Evolutionary conservation across 2,113 vertebrate species (phyloP).

Genomic region (Cheilinus undulatus): DNA sequence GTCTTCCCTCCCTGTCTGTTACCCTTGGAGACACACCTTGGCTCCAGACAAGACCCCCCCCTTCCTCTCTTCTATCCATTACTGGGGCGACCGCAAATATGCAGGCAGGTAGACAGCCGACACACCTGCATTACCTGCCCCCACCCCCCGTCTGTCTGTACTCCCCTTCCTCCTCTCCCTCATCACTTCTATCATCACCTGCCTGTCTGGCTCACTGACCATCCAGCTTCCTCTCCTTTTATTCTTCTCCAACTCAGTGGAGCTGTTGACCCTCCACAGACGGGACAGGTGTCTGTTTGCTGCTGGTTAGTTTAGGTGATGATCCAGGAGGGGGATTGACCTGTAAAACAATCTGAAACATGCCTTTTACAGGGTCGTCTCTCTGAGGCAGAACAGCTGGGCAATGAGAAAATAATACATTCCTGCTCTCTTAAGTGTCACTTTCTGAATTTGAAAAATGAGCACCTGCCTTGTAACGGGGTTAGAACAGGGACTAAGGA

Average conservation of each 20-base stretch:
- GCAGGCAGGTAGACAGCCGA: slow-evolving; percentile 67
- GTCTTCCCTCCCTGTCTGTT: slow-evolving; percentile 43
- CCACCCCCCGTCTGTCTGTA: slow-evolving; percentile 17
- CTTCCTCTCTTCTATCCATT: slow-evolving; percentile 39
- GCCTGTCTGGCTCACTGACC: slow-evolving; percentile 15
- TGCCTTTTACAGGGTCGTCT: slow-evolving; percentile 3
- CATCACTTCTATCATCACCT: slow-evolving; percentile 23
- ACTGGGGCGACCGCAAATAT: slow-evolving; percentile 71
- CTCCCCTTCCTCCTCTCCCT: slow-evolving; percentile 1
- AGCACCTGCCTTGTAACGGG: slow-evolving; percentile 7
- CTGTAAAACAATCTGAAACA: slow-evolving; percentile 30
- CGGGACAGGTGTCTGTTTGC: slow-evolving; percentile 7
- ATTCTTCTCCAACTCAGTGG: slow-evolving; percentile 1
- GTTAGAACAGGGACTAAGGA: slow-evolving; percentile 10
- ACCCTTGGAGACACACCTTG: slow-evolving; percentile 64
- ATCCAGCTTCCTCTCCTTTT: slow-evolving; percentile 15
- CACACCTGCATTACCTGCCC: slow-evolving; percentile 76
- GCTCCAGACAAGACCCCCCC: slow-evolving; percentile 44
- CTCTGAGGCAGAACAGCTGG: slow-evolving; percentile 24
- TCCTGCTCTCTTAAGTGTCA: slow-evolving; percentile 25
- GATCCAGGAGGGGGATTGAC: slow-evolving; percentile 11
- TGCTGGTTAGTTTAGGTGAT: slow-evolving; percentile 1
- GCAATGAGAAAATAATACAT: slow-evolving; percentile 5
- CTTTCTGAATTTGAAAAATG: slow-evolving; percentile 43
- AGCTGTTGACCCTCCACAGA: slow-evolving; percentile 22